Percentiles rank a stretch among this genome's conserved stretches.
These are phyloP conservation scores for Eristalinus aeneus DNA, from an alignment of 2,888 invertebrate species.

Conservation along the genomic window DNA sequence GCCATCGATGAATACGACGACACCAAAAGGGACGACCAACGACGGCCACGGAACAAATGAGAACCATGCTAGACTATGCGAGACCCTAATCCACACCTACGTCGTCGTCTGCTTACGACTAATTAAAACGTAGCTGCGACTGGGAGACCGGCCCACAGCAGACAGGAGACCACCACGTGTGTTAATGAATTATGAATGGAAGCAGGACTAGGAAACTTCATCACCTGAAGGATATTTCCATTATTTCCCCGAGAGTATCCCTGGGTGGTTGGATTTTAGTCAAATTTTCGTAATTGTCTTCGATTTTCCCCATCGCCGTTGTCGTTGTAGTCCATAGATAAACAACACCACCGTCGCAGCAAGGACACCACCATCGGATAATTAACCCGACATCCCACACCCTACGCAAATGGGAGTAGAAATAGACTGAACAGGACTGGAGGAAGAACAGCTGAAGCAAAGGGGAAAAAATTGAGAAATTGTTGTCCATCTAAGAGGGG, in stretches of 20 bases:
- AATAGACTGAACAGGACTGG: neutral
- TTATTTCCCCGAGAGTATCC: neutral
- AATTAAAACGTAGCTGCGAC: slow-evolving; percentile 15
- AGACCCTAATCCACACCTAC: neutral
- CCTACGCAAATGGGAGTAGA: neutral
- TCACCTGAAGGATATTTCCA: slow-evolving; percentile 12
- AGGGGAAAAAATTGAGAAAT: neutral
- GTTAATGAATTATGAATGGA: slow-evolving; percentile 23
- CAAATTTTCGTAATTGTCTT: slow-evolving; percentile 22
- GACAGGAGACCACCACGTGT: neutral
- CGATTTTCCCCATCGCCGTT: neutral
- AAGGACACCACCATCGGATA: slow-evolving; percentile 24
- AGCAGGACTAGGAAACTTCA: slow-evolving; percentile 6
- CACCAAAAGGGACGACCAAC: neutral
- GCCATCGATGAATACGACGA: neutral
- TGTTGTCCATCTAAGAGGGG: neutral
- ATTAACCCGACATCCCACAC: slow-evolving; percentile 22
- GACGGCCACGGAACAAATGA: neutral
- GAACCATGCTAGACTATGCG: neutral
- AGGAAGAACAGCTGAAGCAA: neutral
- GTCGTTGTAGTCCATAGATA: neutral
- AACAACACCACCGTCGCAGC: neutral
- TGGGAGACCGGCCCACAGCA: neutral
- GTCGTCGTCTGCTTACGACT: slow-evolving; percentile 26
- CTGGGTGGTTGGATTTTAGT: neutral